A percentile compares a stretch with the other conserved stretches of the same genome.
Evolutionary conservation across 2,888 invertebrate species (phyloP).

Genomic region (Synanthedon myopaeformis): DNA sequence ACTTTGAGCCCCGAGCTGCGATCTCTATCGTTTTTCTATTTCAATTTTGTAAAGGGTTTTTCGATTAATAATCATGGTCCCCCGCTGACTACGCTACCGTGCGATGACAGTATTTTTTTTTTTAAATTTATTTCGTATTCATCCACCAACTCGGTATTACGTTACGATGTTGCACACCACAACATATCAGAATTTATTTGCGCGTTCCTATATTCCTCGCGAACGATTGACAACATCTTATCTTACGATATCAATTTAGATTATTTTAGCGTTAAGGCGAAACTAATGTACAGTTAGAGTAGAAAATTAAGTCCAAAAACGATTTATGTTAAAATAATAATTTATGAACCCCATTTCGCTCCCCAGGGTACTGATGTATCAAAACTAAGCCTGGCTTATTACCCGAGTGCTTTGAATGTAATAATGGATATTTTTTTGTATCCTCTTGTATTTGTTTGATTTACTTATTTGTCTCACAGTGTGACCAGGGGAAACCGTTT

Average conservation of each 20-base stretch:
- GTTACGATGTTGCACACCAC: conserved; percentile 8
- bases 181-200: conserved; percentile 59
- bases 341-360: conserved; percentile 57
- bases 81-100: conserved; percentile 39
- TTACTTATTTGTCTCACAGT: conserved; percentile 27
- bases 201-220: conserved; percentile 43
- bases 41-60: conserved; percentile 36
- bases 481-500: conserved; percentile 32
- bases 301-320: conserved; percentile 68
- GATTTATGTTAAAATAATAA: conserved; percentile 60
- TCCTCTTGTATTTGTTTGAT: conserved; percentile 25
- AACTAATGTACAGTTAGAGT: conserved; percentile 73
- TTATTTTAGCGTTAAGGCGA: conserved; percentile 72
- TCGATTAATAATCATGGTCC: conserved; percentile 38
- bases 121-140: conserved; percentile 39
- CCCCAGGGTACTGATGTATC: conserved; percentile 61
- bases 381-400: conserved; percentile 59
- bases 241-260: conserved; percentile 67
- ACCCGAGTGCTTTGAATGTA: conserved; percentile 50
- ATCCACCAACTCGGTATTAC: neutral
- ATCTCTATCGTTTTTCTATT: conserved; percentile 39
- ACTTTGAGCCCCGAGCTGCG: conserved; percentile 39
- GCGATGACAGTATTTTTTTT: conserved; percentile 48
- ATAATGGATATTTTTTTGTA: conserved; percentile 48
- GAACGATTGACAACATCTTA: conserved; percentile 45